phyloP scores from a whole-genome alignment of 2,888 invertebrate genomes.

The Sphinx pinastri region DNA sequence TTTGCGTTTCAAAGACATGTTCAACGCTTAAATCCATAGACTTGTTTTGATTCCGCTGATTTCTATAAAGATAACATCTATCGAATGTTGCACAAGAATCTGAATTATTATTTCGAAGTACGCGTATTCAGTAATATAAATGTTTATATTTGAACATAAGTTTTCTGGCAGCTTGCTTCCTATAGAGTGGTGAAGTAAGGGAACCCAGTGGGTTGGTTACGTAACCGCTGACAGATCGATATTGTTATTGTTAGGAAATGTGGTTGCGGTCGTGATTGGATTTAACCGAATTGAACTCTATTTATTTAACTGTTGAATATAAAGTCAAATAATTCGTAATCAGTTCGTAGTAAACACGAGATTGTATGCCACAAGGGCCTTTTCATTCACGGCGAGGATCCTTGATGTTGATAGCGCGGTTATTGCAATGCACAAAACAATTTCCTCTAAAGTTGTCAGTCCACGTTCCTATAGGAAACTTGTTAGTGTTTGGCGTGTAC shows the following conservation, averaged over 20 bases:
- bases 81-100: slow-evolving; percentile 18
- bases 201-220: slow-evolving; percentile 42
- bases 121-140: slow-evolving; percentile 42
- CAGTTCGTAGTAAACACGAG: slow-evolving; percentile 9
- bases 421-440: slow-evolving; percentile 25
- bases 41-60: not conserved
- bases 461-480: slow-evolving; percentile 42
- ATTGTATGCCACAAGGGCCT: slow-evolving; percentile 5
- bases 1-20: not conserved
- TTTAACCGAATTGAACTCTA: slow-evolving; percentile 22
- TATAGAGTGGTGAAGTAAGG: slow-evolving; percentile 47
- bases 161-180: slow-evolving; percentile 44
- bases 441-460: slow-evolving; percentile 32
- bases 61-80: slow-evolving; percentile 20
- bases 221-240: slow-evolving; percentile 49
- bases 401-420: slow-evolving; percentile 14
- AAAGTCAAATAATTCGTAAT: not conserved
- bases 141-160: slow-evolving; percentile 45
- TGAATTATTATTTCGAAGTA: slow-evolving; percentile 24
- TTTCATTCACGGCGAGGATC: slow-evolving; percentile 25
- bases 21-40: not conserved
- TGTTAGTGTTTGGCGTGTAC: slow-evolving; percentile 58
- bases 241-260: slow-evolving; percentile 48
- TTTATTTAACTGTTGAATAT: not conserved
- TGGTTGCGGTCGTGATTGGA: slow-evolving; percentile 29